phyloP scores from a whole-genome alignment of 2,888 invertebrate species.

The Heliconius cydno region DNA sequence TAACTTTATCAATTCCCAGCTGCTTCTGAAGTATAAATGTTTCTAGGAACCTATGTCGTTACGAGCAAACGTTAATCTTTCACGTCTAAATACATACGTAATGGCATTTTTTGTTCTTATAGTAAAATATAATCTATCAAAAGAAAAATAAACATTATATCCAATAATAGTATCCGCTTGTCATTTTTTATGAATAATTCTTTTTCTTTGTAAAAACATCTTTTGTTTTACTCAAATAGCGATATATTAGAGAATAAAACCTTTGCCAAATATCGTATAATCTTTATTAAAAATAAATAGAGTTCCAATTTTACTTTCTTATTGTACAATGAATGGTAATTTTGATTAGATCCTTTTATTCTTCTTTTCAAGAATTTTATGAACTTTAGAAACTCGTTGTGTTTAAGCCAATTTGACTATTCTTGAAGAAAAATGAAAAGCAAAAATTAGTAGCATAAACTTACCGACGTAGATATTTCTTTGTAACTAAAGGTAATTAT shows the following conservation, averaged over 20 bases:
- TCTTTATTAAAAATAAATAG: background rate
- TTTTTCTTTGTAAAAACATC: background rate
- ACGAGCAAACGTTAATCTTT: background rate
- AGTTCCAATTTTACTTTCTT: background rate
- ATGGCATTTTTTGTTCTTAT: background rate
- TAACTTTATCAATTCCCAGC: background rate
- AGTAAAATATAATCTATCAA: background rate
- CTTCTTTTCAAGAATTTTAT: background rate
- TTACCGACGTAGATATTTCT: slow-evolving; percentile 8
- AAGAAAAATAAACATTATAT: background rate
- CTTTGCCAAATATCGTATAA: background rate
- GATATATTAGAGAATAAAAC: background rate
- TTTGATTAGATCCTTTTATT: slow-evolving; percentile 19
- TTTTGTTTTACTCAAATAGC: background rate
- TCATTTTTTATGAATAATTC: background rate
- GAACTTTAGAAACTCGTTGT: slow-evolving; percentile 23
- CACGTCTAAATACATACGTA: background rate
- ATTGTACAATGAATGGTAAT: slow-evolving; percentile 15
- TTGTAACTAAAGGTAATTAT: slow-evolving; percentile 10
- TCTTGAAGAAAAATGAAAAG: slow-evolving; percentile 21
- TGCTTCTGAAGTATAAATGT: background rate
- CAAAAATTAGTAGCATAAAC: slow-evolving; percentile 16
- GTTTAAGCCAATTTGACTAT: slow-evolving; percentile 23
- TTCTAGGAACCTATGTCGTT: background rate
- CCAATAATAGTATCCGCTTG: background rate